phyloP scores from a whole-genome alignment of 2,888 invertebrate genomes.

The Oscheius sp. region DNA sequence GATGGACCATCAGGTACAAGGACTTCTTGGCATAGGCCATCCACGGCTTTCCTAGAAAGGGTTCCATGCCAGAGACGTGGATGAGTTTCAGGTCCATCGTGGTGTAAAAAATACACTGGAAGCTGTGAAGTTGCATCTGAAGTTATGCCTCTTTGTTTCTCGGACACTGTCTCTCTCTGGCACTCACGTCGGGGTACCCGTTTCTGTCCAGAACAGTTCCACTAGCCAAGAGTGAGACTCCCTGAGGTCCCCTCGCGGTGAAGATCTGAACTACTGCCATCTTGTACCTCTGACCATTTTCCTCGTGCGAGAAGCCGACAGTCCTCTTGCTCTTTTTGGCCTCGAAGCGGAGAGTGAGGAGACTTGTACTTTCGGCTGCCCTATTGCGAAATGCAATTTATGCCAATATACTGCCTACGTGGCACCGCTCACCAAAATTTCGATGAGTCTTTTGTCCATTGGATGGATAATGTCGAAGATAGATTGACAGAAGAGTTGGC shows the following conservation, averaged over 20 bases:
- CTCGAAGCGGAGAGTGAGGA: not conserved
- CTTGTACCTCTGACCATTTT: not conserved
- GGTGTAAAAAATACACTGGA: not conserved
- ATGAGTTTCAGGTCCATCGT: not conserved
- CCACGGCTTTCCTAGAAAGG: not conserved
- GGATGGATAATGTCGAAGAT: not conserved
- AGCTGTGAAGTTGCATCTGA: not conserved
- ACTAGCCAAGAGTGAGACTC: not conserved
- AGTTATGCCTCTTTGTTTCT: not conserved
- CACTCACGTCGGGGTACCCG: constrained; percentile 4
- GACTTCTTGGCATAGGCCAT: not conserved
- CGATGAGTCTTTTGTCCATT: not conserved
- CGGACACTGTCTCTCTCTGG: not conserved
- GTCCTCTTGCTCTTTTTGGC: constrained; percentile 9
- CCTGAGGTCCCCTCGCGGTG: not conserved
- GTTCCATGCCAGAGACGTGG: not conserved
- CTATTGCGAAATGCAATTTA: not conserved
- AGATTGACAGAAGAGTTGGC: not conserved
- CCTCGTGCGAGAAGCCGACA: not conserved
- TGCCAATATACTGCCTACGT: not conserved
- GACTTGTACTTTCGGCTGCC: not conserved
- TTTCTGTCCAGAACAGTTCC: constrained; percentile 17
- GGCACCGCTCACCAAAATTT: not conserved
- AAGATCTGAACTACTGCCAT: not conserved
- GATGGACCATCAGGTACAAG: constrained; percentile 4